Percentiles rank a stretch among this genome's conserved stretches.
phyloP scores from a whole-genome alignment of 2,113 vertebrate genomes.

The Lamprotornis superbus region DNA sequence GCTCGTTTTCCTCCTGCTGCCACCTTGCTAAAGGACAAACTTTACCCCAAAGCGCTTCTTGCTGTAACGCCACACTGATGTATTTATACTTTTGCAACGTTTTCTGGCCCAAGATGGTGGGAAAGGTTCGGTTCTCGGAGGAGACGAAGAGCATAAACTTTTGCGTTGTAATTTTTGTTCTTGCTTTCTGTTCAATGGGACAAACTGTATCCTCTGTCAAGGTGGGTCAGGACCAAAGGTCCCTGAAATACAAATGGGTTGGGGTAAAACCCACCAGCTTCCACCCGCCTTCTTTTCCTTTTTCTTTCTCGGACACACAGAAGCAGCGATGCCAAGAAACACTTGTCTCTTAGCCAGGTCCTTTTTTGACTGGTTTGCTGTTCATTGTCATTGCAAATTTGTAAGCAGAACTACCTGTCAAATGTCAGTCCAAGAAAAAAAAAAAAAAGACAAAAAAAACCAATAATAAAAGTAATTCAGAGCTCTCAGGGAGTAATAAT shows the following conservation, averaged over 20 bases:
- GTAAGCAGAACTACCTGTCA: slow-evolving; percentile 78
- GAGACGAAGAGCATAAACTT: slow-evolving; percentile 37
- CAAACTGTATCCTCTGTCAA: slow-evolving; percentile 72
- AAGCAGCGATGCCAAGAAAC: slow-evolving; percentile 59
- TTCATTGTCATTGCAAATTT: slow-evolving; percentile 71
- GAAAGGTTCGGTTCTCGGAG: slow-evolving; percentile 32
- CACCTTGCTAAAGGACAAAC: slow-evolving; percentile 40
- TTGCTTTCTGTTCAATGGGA: slow-evolving; percentile 62
- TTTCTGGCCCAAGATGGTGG: neutral
- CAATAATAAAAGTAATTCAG: slow-evolving; percentile 35
- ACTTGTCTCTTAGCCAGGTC: slow-evolving; percentile 42
- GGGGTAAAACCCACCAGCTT: neutral
- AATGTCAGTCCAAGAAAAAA: slow-evolving; percentile 73
- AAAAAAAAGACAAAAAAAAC: neutral
- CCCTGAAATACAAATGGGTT: neutral
- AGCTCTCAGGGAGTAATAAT: slow-evolving; percentile 83
- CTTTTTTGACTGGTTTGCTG: slow-evolving; percentile 57
- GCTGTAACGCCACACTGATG: slow-evolving; percentile 29
- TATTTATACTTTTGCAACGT: slow-evolving; percentile 12
- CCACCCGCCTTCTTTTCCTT: slow-evolving; percentile 31
- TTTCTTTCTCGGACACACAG: neutral
- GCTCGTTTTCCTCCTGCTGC: slow-evolving; percentile 24
- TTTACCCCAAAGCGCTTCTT: slow-evolving; percentile 43
- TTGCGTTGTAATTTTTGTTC: slow-evolving; percentile 24
- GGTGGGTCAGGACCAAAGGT: neutral